Conservation (phyloP, 1,140 invertebrate species). For the Prorops nasuta region DNA sequence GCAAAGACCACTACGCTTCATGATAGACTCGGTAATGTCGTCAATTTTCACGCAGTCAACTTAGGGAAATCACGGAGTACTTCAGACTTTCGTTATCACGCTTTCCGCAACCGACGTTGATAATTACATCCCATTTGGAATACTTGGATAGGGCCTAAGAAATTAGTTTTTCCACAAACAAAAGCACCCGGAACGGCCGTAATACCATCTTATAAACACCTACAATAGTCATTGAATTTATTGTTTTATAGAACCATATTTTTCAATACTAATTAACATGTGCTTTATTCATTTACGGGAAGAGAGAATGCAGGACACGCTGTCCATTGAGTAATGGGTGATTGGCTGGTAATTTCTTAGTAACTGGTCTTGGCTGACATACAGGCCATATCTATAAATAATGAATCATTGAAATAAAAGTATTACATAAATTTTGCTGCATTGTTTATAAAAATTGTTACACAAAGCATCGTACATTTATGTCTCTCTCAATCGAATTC, state of each 20-base stretch:
- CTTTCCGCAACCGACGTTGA: slow-evolving; percentile 97
- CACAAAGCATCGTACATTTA: slow-evolving; percentile 92
- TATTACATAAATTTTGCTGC: background rate
- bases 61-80: slow-evolving; percentile 98
- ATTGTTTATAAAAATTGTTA: slow-evolving; percentile 21
- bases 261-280: background rate
- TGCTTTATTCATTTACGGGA: slow-evolving; percentile 74
- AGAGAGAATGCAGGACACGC: slow-evolving; percentile 95
- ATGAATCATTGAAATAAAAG: background rate
- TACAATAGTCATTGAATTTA: slow-evolving; percentile 37
- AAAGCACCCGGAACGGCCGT: slow-evolving; percentile 98
- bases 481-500: slow-evolving; percentile 96
- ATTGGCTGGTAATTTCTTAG: slow-evolving; percentile 98
- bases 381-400: slow-evolving; percentile 80
- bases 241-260: background rate
- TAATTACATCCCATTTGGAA: slow-evolving; percentile 98
- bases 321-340: slow-evolving; percentile 97
- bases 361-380: slow-evolving; percentile 91
- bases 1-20: slow-evolving; percentile 99
- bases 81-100: slow-evolving; percentile 81
- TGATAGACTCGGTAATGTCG: slow-evolving; percentile 95
- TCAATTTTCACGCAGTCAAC: slow-evolving; percentile 95
- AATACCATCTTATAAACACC: slow-evolving; percentile 97
- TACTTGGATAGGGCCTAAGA: slow-evolving; percentile 98
- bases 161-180: slow-evolving; percentile 98